Evolutionary conservation across 2,113 vertebrate genomes (phyloP), one percentile per base, ranked within the genome.

Genomic region (Corapipo altera): DNA sequence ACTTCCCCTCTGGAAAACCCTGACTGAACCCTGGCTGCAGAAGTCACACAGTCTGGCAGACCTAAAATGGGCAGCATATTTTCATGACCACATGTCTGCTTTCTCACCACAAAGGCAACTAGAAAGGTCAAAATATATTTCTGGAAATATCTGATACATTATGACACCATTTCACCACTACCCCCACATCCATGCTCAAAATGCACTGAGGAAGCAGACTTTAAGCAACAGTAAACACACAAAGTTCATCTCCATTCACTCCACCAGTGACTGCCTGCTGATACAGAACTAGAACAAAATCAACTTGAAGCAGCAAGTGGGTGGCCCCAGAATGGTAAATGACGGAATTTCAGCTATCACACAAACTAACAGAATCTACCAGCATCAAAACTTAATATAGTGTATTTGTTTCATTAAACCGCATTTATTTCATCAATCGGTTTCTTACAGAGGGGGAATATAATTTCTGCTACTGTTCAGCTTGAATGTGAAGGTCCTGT

Each of bases 1-100:
- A 69, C 37, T 95, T 96, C 86, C 78, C 73, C 83, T 91, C 52
- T 95, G 95, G 91, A 97, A 97, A 94, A 39, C 72, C 87, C 94
- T 91, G 73, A 54, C 66, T 90, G 61, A 94, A 39, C 72, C 85
- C 94, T 91, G 71, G 54, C 69, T 91, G 61, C 55, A 77, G 64
- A 64, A 69, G 55, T 83, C 81, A 59, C 61, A 61, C 49, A 72
- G 73, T 81, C 84, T 87, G 51, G 35, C 69, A 96, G 59, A 72
- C 94, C 84, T 84, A 87, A 96, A 95, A 93, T 59, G 46, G 71
- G 41, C 49, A 93, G 55, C 26, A n/a, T 65, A 90, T 75, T 94
- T 87, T 81, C 71, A 90, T 70, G 49, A 73, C 58, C 91, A 85
- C 48, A 64, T 0, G 5, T 88, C 81, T 91, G 73, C 89, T 91